Conservation (phyloP, 2,888 invertebrate genomes). For the Orthosia gracilis region DNA sequence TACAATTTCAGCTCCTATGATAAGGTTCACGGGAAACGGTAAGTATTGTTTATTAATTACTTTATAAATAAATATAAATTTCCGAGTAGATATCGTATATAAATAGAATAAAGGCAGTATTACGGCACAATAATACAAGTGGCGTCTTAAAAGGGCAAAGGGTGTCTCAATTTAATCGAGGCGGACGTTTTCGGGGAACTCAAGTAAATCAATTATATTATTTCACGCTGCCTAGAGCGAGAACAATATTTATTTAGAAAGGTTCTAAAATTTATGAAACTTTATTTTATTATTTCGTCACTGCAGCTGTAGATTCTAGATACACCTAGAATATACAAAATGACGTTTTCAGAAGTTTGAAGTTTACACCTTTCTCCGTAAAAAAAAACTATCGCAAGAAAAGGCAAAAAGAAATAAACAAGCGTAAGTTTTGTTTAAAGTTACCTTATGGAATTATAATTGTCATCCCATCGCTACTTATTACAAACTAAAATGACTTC, state of each 20-base stretch:
- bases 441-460: no score
- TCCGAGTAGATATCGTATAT: not conserved
- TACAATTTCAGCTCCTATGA: conserved; percentile 69
- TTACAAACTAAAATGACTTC: no score
- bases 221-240: not conserved
- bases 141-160: not conserved
- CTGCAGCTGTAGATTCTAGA: not conserved
- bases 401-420: no score
- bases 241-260: conserved; percentile 12
- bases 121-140: conserved; percentile 5
- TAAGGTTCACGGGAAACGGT: conserved; percentile 78
- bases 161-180: conserved; percentile 17
- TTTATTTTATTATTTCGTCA: not conserved
- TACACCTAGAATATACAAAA: no score
- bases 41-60: conserved; percentile 52
- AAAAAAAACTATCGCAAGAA: no score
- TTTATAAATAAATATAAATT: not conserved
- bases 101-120: not conserved
- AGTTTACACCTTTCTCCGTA: no score
- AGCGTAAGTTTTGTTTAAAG: no score
- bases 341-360: no score
- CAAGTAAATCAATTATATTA: conserved; percentile 23
- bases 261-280: not conserved
- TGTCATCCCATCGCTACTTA: no score
- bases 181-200: conserved; percentile 15